phyloP scores from a whole-genome alignment of 2,113 vertebrate species.

The Nycticorax nycticorax region DNA sequence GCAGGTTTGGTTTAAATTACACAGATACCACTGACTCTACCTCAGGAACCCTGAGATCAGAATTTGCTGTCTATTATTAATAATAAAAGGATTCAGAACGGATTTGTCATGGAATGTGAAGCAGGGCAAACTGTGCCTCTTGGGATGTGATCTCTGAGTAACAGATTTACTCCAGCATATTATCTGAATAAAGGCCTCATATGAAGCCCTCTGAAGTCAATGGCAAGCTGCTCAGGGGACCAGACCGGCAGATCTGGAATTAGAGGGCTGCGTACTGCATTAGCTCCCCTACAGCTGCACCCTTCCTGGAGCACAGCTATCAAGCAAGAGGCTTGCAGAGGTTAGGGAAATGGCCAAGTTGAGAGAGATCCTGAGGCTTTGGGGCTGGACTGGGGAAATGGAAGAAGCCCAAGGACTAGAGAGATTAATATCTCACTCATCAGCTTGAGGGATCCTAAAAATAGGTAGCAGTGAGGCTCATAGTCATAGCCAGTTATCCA shows the following conservation, averaged over 20 bases:
- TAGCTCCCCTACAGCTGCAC: neutral
- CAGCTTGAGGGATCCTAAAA: neutral
- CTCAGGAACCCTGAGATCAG: slow-evolving; percentile 38
- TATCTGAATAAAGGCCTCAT: neutral
- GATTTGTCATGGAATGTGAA: slow-evolving; percentile 47
- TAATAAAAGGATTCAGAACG: slow-evolving; percentile 48
- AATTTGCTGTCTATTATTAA: slow-evolving; percentile 53
- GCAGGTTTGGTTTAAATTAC: slow-evolving; percentile 56
- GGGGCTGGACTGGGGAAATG: neutral
- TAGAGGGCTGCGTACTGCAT: accelerated
- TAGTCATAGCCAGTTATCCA: neutral
- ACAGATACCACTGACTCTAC: slow-evolving; percentile 27
- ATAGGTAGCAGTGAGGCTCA: neutral
- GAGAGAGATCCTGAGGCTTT: neutral
- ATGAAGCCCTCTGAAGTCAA: neutral
- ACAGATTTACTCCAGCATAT: slow-evolving; percentile 17
- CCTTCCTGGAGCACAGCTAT: neutral
- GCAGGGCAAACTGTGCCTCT: neutral
- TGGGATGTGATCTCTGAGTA: slow-evolving; percentile 27
- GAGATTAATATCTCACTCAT: neutral
- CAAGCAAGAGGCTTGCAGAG: neutral
- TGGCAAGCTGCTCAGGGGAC: neutral
- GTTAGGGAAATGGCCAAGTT: neutral
- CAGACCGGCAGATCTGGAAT: neutral
- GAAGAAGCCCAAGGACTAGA: neutral